Base-by-base conservation (phyloP, 1,140 invertebrate genomes). In the Conus betulinus region DNA sequence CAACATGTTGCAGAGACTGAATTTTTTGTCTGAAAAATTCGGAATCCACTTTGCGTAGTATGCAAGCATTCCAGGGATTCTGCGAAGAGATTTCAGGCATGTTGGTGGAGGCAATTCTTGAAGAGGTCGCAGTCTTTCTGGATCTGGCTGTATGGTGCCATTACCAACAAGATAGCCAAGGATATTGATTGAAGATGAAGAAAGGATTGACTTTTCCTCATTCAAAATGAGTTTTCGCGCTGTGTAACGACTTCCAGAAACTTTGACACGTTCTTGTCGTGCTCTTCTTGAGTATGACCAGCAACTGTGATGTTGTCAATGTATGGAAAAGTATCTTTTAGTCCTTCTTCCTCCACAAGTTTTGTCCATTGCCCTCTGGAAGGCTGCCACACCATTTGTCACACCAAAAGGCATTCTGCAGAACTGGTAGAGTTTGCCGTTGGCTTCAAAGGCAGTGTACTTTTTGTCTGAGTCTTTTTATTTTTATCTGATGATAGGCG, bases 41-140 rank as follows among this genome's bases (percentile, higher is more conserved):
- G 85, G 85, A 7, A 87, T 87, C 85, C 85, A 76, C 74, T 87
- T 57, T 25, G 55, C 71, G 53, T 87, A 87, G 53, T 87, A 87
- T 27, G 85, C 57, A 76, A 87, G 74, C 25, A 87, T 87, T 71
- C 85, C 85, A 27, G 74, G 20, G 11, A 74, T n/a, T 76, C 85
- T 85, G 20, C 17, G 76, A 51, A 79, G 76, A 79, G 76, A 79
- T 10, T 25, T 27, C n/a, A 79, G 17, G 17, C 39, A 27, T 7
- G n/a, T 17, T 79, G 76, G 76, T 79, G 76, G 76, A 10, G 76
- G 76, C n/a, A 79, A 17, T 6, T 79, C 76, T 17, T 79, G 76
- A 79, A 79, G 76, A 79, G 6, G 76, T 27, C 76, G 76, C n/a
- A 25, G 76, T 79, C 76, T 79, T 51, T 79, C 76, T 79, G 76